phyloP scores from a whole-genome alignment of 2,888 invertebrate genomes.

The Ypsolopha scabrella region DNA sequence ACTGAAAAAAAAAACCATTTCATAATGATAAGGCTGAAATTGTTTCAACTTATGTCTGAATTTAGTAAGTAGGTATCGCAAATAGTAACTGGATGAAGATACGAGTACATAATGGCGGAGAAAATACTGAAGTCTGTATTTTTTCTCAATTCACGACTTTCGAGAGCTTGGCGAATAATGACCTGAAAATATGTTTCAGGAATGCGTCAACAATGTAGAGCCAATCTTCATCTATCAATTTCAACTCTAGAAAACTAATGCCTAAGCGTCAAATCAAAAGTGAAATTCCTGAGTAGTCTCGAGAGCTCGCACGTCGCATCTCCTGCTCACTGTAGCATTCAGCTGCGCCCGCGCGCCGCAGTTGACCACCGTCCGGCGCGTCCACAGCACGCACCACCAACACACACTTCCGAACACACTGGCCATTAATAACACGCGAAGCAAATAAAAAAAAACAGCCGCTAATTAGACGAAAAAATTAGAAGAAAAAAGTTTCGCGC shows the following conservation, averaged over 20 bases:
- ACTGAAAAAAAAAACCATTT: no score
- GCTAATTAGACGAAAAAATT: constrained; percentile 10
- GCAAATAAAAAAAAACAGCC: constrained; percentile 21
- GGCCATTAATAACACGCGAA: constrained; percentile 26
- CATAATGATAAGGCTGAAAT: no score
- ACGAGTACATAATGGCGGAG: neutral
- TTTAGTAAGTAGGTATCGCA: no score
- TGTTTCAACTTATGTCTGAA: no score
- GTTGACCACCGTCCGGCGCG: constrained; percentile 64
- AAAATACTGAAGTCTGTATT: neutral
- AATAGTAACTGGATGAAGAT: neutral
- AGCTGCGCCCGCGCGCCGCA: constrained; percentile 16
- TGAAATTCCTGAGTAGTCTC: neutral
- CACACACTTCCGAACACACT: constrained; percentile 13
- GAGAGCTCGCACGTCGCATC: neutral
- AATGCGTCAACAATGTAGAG: no score
- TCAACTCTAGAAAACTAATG: no score
- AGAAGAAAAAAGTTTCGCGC: neutral
- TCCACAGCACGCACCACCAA: constrained; percentile 33
- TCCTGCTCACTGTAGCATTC: constrained; percentile 7
- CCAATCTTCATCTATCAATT: no score
- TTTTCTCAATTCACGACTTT: no score
- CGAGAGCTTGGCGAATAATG: no score
- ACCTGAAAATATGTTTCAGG: no score
- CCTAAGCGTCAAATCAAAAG: neutral